Conservation (phyloP, 2,113 vertebrate species). For the Theristicus caerulescens region DNA sequence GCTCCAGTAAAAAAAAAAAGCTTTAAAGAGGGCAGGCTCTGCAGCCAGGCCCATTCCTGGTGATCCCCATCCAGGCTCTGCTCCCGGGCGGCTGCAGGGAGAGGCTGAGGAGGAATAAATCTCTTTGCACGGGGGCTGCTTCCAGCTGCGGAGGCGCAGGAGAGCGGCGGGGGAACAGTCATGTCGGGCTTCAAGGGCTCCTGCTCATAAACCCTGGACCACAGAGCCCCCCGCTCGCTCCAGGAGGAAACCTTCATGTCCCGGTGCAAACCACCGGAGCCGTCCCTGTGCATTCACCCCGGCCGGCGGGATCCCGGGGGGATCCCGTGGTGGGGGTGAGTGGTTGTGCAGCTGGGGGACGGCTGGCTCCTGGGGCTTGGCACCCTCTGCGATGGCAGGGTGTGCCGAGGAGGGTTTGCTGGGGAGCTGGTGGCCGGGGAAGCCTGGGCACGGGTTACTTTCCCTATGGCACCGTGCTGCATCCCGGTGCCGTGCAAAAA, state of each 20-base stretch:
- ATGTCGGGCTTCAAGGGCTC: background rate
- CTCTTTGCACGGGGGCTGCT: background rate
- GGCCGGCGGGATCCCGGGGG: fast-evolving
- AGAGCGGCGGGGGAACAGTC: background rate
- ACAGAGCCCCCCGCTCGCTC: background rate
- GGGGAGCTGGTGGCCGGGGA: background rate
- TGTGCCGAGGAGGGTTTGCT: fast-evolving
- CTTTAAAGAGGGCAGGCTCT: background rate
- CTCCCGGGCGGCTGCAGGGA: background rate
- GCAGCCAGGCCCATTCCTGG: fast-evolving
- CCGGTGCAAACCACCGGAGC: background rate
- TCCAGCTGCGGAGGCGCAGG: background rate
- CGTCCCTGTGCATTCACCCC: fast-evolving
- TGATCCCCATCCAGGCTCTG: background rate
- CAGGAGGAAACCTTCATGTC: fast-evolving
- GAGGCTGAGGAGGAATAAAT: background rate
- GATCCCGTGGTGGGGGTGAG: background rate
- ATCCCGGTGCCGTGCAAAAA: fast-evolving
- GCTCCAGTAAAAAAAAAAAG: background rate
- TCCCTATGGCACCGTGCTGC: background rate
- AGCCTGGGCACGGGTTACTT: too few species aligned
- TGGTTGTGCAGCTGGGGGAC: background rate
- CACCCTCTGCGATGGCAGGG: background rate
- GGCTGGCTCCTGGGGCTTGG: background rate
- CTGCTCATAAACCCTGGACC: background rate